A percentile compares a stretch with the other conserved stretches of the same genome.
phyloP scores from a whole-genome alignment of 2,888 invertebrate species.

The Tuta absoluta region DNA sequence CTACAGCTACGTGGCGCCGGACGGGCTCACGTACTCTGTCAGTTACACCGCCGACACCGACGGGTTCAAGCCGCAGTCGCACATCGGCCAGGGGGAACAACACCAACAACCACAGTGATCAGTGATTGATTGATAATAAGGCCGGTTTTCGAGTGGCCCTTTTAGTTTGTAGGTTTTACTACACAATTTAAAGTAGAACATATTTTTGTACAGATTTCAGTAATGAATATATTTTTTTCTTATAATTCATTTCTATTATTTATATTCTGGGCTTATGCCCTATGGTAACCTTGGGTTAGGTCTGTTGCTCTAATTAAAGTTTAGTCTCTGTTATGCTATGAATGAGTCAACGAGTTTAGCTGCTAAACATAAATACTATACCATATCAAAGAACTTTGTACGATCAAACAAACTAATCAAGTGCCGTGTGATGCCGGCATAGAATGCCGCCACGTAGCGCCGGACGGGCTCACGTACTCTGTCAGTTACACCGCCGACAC shows the following conservation, averaged over 20 bases:
- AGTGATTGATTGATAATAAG: background rate
- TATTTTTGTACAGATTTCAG: background rate
- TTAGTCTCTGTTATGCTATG: too few species aligned
- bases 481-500: conserved; percentile 81
- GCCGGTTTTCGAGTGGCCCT: background rate
- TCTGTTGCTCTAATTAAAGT: too few species aligned
- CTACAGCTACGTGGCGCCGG: conserved; percentile 77
- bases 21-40: conserved; percentile 78
- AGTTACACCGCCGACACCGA: conserved; percentile 81
- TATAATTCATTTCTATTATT: too few species aligned
- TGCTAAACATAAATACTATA: too few species aligned
- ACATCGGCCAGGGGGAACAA: conserved; percentile 50
- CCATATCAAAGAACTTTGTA: too few species aligned
- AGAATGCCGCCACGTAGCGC: conserved; percentile 76
- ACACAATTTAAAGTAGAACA: conserved; percentile 35
- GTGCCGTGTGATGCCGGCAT: too few species aligned
- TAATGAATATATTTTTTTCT: background rate
- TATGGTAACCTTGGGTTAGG: too few species aligned
- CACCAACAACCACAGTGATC: background rate
- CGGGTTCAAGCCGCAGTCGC: conserved; percentile 79
- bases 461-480: conserved; percentile 78
- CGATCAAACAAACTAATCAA: too few species aligned
- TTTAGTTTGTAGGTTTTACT: conserved; percentile 62
- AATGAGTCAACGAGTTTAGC: too few species aligned
- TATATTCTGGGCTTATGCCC: too few species aligned